These are phyloP conservation scores for Pristionchus exspectatus DNA, from an alignment of 2,888 invertebrate species.

Conservation along the genomic window DNA sequence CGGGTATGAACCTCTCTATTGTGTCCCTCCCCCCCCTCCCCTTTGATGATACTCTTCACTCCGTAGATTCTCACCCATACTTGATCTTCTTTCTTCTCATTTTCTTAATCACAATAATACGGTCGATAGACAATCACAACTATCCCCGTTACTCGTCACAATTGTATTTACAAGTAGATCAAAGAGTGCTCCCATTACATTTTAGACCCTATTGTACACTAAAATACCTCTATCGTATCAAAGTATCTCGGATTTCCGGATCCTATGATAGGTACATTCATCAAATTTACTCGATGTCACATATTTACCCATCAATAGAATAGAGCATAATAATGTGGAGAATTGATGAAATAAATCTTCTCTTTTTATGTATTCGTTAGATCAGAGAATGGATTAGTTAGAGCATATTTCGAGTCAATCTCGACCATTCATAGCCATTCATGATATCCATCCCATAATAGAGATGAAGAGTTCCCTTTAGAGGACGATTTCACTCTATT, in stretches of 20 bases:
- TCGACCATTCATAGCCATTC: background rate
- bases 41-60: slow-evolving; percentile 9
- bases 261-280: background rate
- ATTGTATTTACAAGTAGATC: slow-evolving; percentile 9
- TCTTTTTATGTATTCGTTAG: background rate
- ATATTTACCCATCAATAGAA: background rate
- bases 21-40: background rate
- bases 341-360: slow-evolving; percentile 32
- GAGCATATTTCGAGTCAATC: background rate
- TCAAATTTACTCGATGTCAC: background rate
- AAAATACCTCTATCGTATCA: background rate
- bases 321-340: background rate
- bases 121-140: background rate
- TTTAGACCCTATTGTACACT: background rate
- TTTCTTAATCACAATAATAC: background rate
- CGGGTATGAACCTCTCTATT: background rate
- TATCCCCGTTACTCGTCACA: background rate
- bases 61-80: background rate
- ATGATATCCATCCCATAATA: background rate
- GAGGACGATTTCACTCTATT: background rate
- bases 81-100: background rate
- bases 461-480: background rate
- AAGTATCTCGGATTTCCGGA: background rate
- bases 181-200: background rate
- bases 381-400: background rate